phyloP scores from a whole-genome alignment of 2,888 invertebrate genomes.

The Cephus pygmeus region DNA sequence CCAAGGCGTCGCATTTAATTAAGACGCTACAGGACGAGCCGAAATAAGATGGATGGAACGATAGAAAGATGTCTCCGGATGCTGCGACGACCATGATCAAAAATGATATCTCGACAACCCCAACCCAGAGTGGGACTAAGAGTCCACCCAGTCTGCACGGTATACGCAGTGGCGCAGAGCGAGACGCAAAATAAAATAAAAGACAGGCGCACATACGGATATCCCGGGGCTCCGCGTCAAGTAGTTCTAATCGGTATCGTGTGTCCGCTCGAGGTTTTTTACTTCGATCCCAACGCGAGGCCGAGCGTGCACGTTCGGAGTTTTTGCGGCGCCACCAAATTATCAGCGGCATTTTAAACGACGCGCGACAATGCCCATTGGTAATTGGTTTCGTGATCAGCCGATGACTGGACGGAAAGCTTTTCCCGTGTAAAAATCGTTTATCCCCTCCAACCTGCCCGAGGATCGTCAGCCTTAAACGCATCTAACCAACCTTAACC shows the following conservation, averaged over 20 bases:
- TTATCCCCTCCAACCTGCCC: background rate
- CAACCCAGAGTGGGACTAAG: background rate
- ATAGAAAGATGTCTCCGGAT: background rate
- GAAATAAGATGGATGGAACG: background rate
- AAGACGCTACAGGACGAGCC: background rate
- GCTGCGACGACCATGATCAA: background rate
- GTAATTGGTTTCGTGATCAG: constrained; percentile 3
- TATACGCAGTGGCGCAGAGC: too few species aligned
- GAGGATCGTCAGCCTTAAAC: background rate
- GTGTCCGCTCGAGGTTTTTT: background rate
- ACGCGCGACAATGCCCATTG: constrained; percentile 2
- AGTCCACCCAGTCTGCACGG: too few species aligned
- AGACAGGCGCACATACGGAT: background rate
- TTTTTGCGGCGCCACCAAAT: constrained; percentile 9
- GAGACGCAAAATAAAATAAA: background rate
- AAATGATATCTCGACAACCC: background rate
- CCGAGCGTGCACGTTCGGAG: background rate
- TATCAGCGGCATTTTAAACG: constrained; percentile 5
- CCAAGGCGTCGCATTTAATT: background rate
- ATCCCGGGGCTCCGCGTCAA: background rate
- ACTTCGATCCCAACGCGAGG: background rate
- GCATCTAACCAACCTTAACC: background rate
- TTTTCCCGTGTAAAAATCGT: background rate
- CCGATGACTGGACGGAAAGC: background rate
- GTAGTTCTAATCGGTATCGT: background rate